A percentile compares a stretch with the other conserved stretches of the same genome.
phyloP scores from a whole-genome alignment of 2,888 invertebrate species.

The Tortrix viridana region DNA sequence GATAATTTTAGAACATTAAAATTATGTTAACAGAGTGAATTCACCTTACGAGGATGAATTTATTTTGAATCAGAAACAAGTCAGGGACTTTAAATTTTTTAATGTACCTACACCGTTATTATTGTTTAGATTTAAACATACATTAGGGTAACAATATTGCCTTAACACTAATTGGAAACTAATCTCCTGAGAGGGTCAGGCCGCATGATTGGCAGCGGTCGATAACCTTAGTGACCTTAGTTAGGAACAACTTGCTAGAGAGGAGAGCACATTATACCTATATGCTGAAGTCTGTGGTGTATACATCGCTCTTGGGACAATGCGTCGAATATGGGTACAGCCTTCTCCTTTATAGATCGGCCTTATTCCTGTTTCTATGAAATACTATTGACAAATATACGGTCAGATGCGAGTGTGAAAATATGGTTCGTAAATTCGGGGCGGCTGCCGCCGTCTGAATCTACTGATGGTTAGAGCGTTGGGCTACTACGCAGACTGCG shows the following conservation, averaged over 20 bases:
- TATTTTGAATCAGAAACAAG: no score
- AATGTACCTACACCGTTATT: not conserved
- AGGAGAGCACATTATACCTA: not conserved
- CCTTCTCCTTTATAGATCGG: no score
- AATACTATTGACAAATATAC: no score
- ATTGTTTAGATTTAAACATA: not conserved
- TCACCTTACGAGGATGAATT: not conserved
- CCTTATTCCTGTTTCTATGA: no score
- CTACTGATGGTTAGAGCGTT: no score
- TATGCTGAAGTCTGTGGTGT: not conserved
- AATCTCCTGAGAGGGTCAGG: slow-evolving; percentile 31
- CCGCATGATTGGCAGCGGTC: slow-evolving; percentile 21
- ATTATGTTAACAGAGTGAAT: no score
- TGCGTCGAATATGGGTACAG: not conserved
- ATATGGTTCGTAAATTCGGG: no score
- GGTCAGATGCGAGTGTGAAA: no score
- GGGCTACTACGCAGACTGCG: no score
- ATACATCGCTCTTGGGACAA: not conserved
- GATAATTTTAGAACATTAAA: no score
- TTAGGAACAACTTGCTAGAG: not conserved
- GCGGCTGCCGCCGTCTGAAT: no score
- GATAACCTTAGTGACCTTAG: slow-evolving; percentile 2
- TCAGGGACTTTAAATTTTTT: no score
- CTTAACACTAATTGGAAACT: slow-evolving; percentile 42
- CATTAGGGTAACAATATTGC: not conserved